Percentiles rank a stretch among this genome's conserved stretches.
Evolutionary conservation across 2,113 vertebrate genomes (phyloP).

Genomic region (Oncorhynchus clarkii): DNA sequence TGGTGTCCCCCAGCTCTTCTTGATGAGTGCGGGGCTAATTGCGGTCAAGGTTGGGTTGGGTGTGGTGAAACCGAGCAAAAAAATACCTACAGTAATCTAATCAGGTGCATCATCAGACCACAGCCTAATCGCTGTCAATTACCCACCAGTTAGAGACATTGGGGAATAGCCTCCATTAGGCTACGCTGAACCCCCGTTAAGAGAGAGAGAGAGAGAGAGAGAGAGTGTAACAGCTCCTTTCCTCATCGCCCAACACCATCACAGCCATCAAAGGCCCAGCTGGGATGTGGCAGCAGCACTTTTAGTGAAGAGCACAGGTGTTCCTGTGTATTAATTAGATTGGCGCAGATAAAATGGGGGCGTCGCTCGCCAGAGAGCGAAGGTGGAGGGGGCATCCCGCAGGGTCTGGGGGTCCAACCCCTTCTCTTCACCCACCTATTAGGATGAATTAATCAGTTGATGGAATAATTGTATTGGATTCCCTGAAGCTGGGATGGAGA

Average conservation of each 20-base stretch:
- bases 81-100: slow-evolving; percentile 63
- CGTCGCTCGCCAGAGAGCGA: slow-evolving; percentile 35
- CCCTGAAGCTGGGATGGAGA: not conserved
- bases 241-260: slow-evolving; percentile 50
- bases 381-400: slow-evolving; percentile 48
- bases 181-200: slow-evolving; percentile 32
- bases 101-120: slow-evolving; percentile 71
- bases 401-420: slow-evolving; percentile 39
- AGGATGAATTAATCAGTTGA: slow-evolving; percentile 61
- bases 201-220: slow-evolving; percentile 17
- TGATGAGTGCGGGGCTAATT: slow-evolving; percentile 71
- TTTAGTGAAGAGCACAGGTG: slow-evolving; percentile 72
- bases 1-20: slow-evolving; percentile 46
- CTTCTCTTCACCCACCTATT: slow-evolving; percentile 56
- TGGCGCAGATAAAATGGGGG: slow-evolving; percentile 69
- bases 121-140: slow-evolving; percentile 73
- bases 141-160: slow-evolving; percentile 63
- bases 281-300: slow-evolving; percentile 55
- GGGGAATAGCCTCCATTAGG: slow-evolving; percentile 54
- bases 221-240: slow-evolving; percentile 2
- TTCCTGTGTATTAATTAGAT: slow-evolving; percentile 77
- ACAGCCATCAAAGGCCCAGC: slow-evolving; percentile 72
- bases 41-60: slow-evolving; percentile 75
- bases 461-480: slow-evolving; percentile 44
- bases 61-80: slow-evolving; percentile 58